Evolutionary conservation across 2,888 invertebrate genomes (phyloP).

Genomic region (Halocaridina rubra): DNA sequence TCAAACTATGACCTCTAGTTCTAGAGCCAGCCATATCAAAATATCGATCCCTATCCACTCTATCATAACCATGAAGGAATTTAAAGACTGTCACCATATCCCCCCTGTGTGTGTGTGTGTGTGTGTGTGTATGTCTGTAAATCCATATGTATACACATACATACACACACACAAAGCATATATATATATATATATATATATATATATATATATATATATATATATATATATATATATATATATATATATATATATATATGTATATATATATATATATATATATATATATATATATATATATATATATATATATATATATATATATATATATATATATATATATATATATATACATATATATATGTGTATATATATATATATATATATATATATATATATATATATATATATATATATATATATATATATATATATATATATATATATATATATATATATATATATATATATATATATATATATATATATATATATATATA

Average conservation of each 20-base stretch:
- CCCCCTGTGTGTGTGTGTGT: not conserved
- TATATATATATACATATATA: not conserved
- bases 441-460: not conserved
- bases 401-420: not conserved
- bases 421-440: constrained; percentile 1
- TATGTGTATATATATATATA: constrained; percentile 4
- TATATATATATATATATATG: not conserved
- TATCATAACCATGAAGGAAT: too few relatives aligned
- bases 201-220: not conserved
- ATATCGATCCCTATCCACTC: too few relatives aligned
- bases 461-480: not conserved
- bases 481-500: constrained; percentile 1
- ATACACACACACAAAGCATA: not conserved
- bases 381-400: not conserved
- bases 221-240: not conserved
- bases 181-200: not conserved
- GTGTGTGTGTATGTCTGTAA: not conserved
- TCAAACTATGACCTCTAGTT: too few relatives aligned
- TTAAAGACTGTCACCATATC: too few relatives aligned
- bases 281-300: constrained; percentile 14
- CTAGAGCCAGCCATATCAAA: too few relatives aligned
- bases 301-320: constrained; percentile 14
- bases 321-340: not conserved
- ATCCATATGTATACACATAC: not conserved
- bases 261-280: constrained; percentile 14